These are phyloP conservation scores for Drosophila yakuba DNA, from an alignment of 1,140 invertebrate species.

Conservation along the genomic window DNA sequence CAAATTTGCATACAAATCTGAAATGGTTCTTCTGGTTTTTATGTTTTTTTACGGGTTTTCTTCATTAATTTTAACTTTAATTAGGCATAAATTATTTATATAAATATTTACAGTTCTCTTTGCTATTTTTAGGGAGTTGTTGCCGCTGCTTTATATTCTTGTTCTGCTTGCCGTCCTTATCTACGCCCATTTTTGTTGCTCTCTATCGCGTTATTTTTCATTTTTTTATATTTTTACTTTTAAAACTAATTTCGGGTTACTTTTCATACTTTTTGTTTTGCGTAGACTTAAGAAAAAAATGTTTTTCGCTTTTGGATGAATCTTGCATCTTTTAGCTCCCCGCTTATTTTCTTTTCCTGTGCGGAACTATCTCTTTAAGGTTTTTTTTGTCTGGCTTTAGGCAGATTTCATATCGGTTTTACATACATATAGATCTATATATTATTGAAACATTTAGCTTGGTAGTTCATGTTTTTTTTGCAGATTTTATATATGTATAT, in stretches of 20 bases:
- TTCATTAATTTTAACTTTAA: constrained; percentile 50
- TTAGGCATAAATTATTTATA: constrained; percentile 75
- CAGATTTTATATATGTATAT: constrained; percentile 43
- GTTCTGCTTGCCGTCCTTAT: constrained; percentile 18
- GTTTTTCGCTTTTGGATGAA: constrained; percentile 26
- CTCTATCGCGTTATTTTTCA: constrained; percentile 22
- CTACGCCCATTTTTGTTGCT: constrained; percentile 15
- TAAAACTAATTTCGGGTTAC: constrained; percentile 54
- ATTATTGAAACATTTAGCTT: constrained; percentile 75
- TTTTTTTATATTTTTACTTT: constrained; percentile 55
- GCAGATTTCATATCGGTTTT: constrained; percentile 56
- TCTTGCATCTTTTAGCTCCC: constrained; percentile 3
- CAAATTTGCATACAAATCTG: constrained; percentile 42
- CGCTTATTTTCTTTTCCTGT: constrained; percentile 5
- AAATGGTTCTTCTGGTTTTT: constrained; percentile 49
- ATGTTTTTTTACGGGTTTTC: constrained; percentile 31
- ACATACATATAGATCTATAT: constrained; percentile 73
- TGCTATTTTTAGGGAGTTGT: constrained; percentile 58
- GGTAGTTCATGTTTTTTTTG: constrained; percentile 54
- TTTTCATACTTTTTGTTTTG: constrained; percentile 10
- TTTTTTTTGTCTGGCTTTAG: constrained; percentile 31
- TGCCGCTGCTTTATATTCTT: constrained; percentile 10
- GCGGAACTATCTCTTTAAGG: constrained; percentile 13
- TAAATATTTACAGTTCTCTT: constrained; percentile 75
- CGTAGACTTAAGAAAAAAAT: constrained; percentile 67